phyloP scores from a whole-genome alignment of 2,888 invertebrate genomes.

The Dolichopus griseipennis region DNA sequence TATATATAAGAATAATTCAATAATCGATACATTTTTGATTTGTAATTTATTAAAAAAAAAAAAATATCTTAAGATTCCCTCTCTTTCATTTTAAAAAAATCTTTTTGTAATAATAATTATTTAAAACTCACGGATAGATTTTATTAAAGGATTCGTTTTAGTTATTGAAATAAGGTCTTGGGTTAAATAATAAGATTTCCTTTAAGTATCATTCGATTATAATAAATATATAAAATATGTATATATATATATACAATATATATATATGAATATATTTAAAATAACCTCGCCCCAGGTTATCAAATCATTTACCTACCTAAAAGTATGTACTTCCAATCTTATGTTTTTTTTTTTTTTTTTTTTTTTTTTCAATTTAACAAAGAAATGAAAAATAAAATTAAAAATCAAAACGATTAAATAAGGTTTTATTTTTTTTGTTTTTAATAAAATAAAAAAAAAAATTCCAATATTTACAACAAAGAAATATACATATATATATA shows the following conservation, averaged over 20 bases:
- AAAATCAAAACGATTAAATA: background rate
- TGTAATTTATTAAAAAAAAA: background rate
- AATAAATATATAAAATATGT: too few relatives aligned
- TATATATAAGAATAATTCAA: background rate
- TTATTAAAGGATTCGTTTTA: too few relatives aligned
- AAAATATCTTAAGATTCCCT: too few relatives aligned
- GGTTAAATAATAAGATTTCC: too few relatives aligned
- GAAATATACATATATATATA: background rate
- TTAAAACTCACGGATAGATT: too few relatives aligned
- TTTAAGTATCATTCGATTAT: too few relatives aligned
- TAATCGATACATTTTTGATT: background rate
- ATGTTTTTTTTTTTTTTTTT: too few relatives aligned
- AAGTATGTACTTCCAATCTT: background rate
- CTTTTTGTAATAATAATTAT: too few relatives aligned
- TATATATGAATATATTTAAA: background rate
- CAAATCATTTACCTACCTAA: conserved; percentile 6
- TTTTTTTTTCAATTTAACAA: background rate
- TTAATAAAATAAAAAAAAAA: background rate
- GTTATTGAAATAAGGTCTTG: too few relatives aligned
- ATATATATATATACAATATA: too few relatives aligned
- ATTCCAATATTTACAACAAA: background rate
- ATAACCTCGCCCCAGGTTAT: background rate
- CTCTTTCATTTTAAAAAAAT: too few relatives aligned
- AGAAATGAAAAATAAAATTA: background rate
- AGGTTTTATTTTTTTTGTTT: background rate